These are phyloP conservation scores for Conus betulinus DNA, from an alignment of 1,140 invertebrate species.

Conservation along the genomic window DNA sequence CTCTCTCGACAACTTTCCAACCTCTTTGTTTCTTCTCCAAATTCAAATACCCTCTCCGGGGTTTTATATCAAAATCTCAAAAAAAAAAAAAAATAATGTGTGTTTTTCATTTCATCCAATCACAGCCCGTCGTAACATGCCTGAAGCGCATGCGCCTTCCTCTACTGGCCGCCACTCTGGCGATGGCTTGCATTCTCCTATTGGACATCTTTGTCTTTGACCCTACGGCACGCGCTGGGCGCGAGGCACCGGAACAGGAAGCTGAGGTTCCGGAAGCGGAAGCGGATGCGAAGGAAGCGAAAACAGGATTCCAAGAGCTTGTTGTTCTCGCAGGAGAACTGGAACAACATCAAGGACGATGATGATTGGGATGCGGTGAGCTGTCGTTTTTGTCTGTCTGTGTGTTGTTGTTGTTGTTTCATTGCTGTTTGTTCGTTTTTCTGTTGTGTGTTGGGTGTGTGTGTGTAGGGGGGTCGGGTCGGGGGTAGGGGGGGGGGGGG, in stretches of 20 bases:
- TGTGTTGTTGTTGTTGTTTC: background rate
- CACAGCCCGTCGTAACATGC: background rate
- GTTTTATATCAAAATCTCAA: background rate
- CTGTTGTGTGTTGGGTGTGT: background rate
- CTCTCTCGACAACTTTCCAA: background rate
- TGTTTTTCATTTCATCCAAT: background rate
- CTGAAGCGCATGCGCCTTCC: conserved; percentile 29
- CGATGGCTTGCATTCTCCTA: conserved; percentile 10
- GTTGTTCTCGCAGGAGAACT: conserved; percentile 14
- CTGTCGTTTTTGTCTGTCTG: no score
- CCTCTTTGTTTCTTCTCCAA: background rate
- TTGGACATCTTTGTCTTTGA: conserved; percentile 26
- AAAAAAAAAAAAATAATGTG: no score
- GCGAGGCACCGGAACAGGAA: background rate
- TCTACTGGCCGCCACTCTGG: conserved; percentile 17
- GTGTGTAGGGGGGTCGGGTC: background rate
- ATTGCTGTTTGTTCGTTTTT: background rate
- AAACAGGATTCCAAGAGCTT: conserved; percentile 2
- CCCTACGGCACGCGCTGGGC: background rate
- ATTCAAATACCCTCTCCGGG: background rate
- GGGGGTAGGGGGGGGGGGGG: no score
- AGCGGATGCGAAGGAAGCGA: background rate
- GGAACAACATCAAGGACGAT: conserved; percentile 12
- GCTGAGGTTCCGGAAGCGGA: background rate
- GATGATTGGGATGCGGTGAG: conserved; percentile 33